Evolutionary conservation across 1,140 invertebrate species (phyloP), one percentile per base, ranked within the genome.

Genomic region (Halesus radiatus): DNA sequence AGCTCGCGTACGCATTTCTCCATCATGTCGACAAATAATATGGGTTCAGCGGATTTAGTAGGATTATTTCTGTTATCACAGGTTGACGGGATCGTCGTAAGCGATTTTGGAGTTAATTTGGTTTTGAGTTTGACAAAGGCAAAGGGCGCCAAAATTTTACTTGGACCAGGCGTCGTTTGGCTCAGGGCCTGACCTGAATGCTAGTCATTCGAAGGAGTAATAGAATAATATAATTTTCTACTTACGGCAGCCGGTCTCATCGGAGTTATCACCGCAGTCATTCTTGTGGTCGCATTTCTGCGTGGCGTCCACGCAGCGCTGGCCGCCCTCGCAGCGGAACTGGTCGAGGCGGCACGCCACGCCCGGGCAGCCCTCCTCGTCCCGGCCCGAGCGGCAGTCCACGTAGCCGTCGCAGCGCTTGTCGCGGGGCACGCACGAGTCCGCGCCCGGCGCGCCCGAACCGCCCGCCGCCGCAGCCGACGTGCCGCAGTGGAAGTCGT

Each of bases 181-280:
- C n/a, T n/a, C n/a, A n/a, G n/a, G n/a, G n/a, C n/a, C n/a, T n/a
- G n/a, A n/a, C n/a, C n/a, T n/a, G n/a, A n/a, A n/a, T n/a, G n/a
- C n/a, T n/a, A n/a, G n/a, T n/a, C n/a, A n/a, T n/a, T n/a, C n/a
- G n/a, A n/a, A 6, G 32, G 6, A 3, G 32, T 32, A 6, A 13
- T 5, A 13, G 7, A 8, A 45, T 3, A 32, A 45, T 0, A 13
- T 13, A 45, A 45, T 45, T 37, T 22, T 68, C 23, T 1, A 93
- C 93, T 92, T 87, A 96, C 95, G 94, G 91, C 96, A 97, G 77
- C 92, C 92, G 83, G 93, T 92, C 87, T 98, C 97, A 87, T 98
- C 97, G 8, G 95, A 96, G 85, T 96, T 96, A 86, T 98, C 97
- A 5, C 93, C 94, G 84, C 96, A 98, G 85, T 98, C 96, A 86